These are phyloP conservation scores for Talpa occidentalis DNA, from an alignment of 2,113 vertebrate genomes.

Conservation along the genomic window DNA sequence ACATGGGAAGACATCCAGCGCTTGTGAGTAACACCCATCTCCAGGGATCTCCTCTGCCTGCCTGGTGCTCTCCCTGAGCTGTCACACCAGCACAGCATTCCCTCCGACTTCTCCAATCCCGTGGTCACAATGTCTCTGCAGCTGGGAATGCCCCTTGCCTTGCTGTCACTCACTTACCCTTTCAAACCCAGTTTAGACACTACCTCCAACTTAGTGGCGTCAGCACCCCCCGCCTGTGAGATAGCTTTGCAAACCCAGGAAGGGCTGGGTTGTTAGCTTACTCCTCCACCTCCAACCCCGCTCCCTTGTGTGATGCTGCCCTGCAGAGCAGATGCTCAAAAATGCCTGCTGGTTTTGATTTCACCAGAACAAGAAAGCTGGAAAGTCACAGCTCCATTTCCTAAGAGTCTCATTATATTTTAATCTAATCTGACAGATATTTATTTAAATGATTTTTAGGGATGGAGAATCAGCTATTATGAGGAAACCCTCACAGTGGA, in stretches of 20 bases:
- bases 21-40: background rate
- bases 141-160: background rate
- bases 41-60: background rate
- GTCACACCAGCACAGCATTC: background rate
- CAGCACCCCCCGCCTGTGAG: background rate
- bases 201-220: background rate
- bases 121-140: background rate
- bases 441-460: background rate
- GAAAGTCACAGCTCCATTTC: background rate
- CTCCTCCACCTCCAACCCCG: background rate
- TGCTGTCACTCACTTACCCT: background rate
- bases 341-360: background rate
- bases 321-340: background rate
- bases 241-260: fast-evolving
- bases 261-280: background rate
- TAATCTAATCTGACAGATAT: background rate
- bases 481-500: background rate
- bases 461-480: background rate
- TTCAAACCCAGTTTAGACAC: background rate
- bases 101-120: background rate
- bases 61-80: background rate
- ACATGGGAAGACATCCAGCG: background rate
- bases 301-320: background rate
- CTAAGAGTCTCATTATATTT: background rate
- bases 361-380: background rate